Percentiles rank a stretch among this genome's conserved stretches.
These are phyloP conservation scores for Bombus soroeensis DNA, from an alignment of 1,140 invertebrate species.

Conservation along the genomic window DNA sequence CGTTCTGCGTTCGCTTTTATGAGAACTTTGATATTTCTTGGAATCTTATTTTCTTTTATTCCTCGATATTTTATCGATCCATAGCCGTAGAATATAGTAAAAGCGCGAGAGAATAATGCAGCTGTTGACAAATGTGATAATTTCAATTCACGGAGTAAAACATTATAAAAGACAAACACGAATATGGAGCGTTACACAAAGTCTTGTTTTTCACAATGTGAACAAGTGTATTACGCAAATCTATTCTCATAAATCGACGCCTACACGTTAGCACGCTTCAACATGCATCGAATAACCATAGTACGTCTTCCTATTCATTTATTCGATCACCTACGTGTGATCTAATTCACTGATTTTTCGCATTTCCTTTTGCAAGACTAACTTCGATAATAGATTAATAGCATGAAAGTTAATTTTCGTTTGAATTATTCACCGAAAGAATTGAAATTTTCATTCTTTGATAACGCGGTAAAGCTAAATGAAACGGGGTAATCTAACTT, in stretches of 20 bases:
- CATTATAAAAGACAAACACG: background rate
- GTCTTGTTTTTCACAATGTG: background rate
- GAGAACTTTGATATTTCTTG: too few species aligned
- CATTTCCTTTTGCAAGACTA: background rate
- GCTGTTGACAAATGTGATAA: too few species aligned
- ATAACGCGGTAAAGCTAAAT: background rate
- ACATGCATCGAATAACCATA: background rate
- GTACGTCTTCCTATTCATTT: background rate
- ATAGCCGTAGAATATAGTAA: too few species aligned
- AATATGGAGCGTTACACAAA: background rate
- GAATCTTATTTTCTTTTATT: too few species aligned
- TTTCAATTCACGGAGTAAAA: too few species aligned
- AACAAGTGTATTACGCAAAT: background rate
- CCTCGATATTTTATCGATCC: too few species aligned
- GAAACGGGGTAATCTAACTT: background rate
- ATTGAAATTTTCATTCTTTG: background rate
- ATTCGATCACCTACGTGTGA: background rate
- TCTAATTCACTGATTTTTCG: background rate
- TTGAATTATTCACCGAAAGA: background rate
- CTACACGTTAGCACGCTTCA: background rate
- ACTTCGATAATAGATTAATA: background rate
- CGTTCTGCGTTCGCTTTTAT: too few species aligned
- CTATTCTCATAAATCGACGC: conserved; percentile 12
- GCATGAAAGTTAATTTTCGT: background rate
- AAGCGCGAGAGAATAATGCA: too few species aligned